Conservation (phyloP, 1,140 invertebrate species). For the Papilio helenus region DNA sequence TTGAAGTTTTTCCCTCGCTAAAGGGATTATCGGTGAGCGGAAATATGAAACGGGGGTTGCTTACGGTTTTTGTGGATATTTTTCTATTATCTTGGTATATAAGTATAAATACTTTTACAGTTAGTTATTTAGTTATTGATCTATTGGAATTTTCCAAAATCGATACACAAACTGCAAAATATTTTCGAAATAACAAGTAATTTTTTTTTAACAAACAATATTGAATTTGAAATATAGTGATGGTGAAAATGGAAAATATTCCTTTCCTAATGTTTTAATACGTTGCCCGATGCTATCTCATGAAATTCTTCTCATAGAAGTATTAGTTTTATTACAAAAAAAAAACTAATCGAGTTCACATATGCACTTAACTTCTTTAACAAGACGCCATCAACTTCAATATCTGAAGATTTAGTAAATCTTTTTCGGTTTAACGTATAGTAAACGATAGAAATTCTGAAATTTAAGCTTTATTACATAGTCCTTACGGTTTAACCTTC, state of each 20-base stretch:
- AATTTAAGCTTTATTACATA: constrained; percentile 41
- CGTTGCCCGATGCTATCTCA: background rate
- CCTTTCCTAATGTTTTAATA: background rate
- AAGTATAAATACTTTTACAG: constrained; percentile 22
- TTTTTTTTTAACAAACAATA: too few species aligned
- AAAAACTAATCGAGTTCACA: constrained; percentile 69
- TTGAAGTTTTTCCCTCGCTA: constrained; percentile 82
- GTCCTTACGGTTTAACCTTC: constrained; percentile 51
- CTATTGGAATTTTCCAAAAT: background rate
- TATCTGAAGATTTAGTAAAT: constrained; percentile 68
- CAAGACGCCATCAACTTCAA: constrained; percentile 78
- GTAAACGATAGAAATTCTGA: background rate
- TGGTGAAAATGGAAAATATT: background rate
- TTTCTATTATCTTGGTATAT: constrained; percentile 51
- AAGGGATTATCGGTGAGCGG: constrained; percentile 78
- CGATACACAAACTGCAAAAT: background rate
- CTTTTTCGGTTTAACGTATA: constrained; percentile 45
- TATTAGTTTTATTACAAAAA: constrained; percentile 56
- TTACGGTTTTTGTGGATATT: constrained; percentile 71
- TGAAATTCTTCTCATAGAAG: background rate
- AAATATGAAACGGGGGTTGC: constrained; percentile 70
- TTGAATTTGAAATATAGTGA: background rate
- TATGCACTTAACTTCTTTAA: constrained; percentile 75
- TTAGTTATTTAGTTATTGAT: background rate
- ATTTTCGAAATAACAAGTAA: background rate